phyloP scores from a whole-genome alignment of 2,113 vertebrate genomes.

The Ophiodon elongatus region DNA sequence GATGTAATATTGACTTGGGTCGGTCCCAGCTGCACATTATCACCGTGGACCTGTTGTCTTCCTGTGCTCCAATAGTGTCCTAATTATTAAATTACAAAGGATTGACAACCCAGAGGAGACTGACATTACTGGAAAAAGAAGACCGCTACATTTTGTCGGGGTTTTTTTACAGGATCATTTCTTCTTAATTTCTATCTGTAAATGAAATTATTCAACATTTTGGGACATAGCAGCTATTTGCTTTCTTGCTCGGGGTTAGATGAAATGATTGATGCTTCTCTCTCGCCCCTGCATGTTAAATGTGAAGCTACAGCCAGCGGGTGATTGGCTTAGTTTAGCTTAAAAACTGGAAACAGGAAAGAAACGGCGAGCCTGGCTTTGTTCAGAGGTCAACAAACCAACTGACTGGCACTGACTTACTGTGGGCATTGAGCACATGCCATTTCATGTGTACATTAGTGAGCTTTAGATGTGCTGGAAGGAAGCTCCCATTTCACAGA shows the following conservation, averaged over 20 bases:
- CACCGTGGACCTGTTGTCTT: constrained; percentile 48
- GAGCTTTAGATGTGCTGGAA: not conserved
- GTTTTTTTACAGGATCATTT: not conserved
- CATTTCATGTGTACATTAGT: too few relatives aligned
- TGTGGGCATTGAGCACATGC: not conserved
- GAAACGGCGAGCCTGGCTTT: not conserved
- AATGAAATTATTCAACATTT: not conserved
- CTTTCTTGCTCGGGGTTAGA: not conserved
- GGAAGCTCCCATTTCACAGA: not conserved
- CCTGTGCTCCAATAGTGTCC: constrained; percentile 17
- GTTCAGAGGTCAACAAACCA: not conserved
- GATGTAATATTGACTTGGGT: constrained; percentile 69
- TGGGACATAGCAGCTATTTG: not conserved
- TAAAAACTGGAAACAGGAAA: not conserved
- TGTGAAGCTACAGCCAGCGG: not conserved
- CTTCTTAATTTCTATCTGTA: not conserved
- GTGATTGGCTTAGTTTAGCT: not conserved
- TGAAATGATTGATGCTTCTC: not conserved
- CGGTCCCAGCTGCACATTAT: constrained; percentile 53
- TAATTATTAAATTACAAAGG: constrained; percentile 17
- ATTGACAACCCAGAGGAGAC: not conserved
- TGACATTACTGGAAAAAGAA: constrained; percentile 5
- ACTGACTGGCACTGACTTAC: not conserved
- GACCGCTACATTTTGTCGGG: not conserved
- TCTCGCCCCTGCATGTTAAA: not conserved